Evolutionary conservation across 2,113 vertebrate genomes (phyloP).

Genomic region (Microtus ochrogaster): DNA sequence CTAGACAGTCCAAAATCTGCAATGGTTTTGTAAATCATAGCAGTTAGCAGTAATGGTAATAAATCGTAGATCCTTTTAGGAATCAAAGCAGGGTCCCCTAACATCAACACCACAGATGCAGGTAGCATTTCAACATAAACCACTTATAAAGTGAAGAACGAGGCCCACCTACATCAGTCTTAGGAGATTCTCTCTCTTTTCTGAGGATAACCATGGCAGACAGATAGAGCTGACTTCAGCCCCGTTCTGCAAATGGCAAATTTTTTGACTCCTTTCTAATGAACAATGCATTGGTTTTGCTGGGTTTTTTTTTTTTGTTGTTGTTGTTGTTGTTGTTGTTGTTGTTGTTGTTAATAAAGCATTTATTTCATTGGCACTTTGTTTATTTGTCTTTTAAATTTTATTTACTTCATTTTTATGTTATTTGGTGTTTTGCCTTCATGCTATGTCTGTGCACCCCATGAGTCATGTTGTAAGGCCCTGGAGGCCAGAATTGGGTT

Average conservation of each 20-base stretch:
- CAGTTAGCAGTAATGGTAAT: not conserved
- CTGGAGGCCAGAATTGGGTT: not conserved
- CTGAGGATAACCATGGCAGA: not conserved
- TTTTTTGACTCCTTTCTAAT: not conserved
- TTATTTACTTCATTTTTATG: not conserved
- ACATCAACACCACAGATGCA: not conserved
- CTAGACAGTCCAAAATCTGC: not conserved
- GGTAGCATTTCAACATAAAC: not conserved
- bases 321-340: too few relatives aligned
- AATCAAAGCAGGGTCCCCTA: not conserved
- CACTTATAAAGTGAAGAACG: not conserved
- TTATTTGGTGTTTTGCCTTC: not conserved
- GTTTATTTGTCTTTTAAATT: not conserved
- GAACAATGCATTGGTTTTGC: not conserved
- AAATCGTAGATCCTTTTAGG: not conserved
- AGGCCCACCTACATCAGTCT: not conserved
- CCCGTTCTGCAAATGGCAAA: not conserved
- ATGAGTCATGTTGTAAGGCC: not conserved
- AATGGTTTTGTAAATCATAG: constrained; percentile 24
- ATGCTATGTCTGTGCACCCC: not conserved
- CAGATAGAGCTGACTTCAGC: not conserved
- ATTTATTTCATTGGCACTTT: not conserved
- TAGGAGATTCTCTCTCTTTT: not conserved
- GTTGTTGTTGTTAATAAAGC: not conserved
- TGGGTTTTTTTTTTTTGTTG: not conserved